Percentiles rank a stretch among this genome's conserved stretches.
Conservation (phyloP, 2,113 vertebrate species). For the Anguilla japonica region DNA sequence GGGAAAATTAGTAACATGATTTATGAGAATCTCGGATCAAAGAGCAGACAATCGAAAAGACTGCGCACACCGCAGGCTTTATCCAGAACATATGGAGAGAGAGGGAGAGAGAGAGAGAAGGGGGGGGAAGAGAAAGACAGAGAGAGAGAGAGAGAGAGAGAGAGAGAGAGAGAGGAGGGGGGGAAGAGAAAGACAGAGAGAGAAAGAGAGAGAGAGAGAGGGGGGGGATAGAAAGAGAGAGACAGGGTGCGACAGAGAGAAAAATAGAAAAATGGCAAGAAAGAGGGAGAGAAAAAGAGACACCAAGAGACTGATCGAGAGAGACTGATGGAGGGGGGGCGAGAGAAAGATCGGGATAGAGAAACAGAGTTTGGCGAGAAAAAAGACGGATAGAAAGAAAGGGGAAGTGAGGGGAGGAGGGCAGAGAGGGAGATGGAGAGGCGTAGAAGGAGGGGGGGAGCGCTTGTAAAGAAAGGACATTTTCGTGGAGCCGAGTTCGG, state of each 20-base stretch:
- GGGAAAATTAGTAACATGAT: slow-evolving; percentile 63
- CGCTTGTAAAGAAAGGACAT: background rate
- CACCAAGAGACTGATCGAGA: background rate
- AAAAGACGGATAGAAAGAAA: slow-evolving; percentile 20
- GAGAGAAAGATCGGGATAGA: slow-evolving; percentile 45
- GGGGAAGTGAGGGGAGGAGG: background rate
- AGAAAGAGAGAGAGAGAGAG: background rate
- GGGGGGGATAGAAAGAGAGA: background rate
- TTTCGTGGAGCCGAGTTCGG: background rate
- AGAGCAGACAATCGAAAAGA: slow-evolving; percentile 64
- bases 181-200: slow-evolving; percentile 24
- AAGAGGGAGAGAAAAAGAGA: slow-evolving; percentile 25
- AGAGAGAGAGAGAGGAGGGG: slow-evolving; percentile 29
- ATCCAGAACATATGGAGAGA: slow-evolving; percentile 61
- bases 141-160: slow-evolving; percentile 30
- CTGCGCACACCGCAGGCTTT: slow-evolving; percentile 58
- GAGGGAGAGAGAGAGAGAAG: background rate
- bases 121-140: background rate
- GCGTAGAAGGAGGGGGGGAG: background rate
- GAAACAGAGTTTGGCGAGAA: slow-evolving; percentile 5
- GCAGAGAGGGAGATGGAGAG: background rate
- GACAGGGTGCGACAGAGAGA: background rate
- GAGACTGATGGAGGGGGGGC: background rate
- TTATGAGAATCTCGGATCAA: slow-evolving; percentile 66
- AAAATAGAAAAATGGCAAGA: background rate